These are phyloP conservation scores for Chiroxiphia lanceolata DNA, from an alignment of 2,797 vertebrate species.

Conservation along the genomic window DNA sequence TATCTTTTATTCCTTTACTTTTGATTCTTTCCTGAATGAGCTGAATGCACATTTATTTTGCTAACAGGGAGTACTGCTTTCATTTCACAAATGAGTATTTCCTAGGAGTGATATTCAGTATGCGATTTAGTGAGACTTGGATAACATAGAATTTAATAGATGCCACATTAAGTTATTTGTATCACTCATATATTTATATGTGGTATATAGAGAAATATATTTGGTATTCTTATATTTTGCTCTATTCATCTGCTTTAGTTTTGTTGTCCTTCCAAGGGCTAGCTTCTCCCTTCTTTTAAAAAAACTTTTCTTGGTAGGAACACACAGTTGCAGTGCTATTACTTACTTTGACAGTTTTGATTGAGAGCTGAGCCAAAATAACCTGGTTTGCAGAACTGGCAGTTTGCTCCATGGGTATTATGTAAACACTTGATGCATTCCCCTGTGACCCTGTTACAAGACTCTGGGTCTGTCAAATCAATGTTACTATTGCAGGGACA, in stretches of 20 bases:
- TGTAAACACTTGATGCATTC: conserved; percentile 84
- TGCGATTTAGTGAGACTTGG: neutral
- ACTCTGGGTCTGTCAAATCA: conserved; percentile 72
- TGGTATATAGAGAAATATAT: neutral
- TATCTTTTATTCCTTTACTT: neutral
- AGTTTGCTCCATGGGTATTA: conserved; percentile 81
- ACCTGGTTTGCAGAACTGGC: conserved; percentile 85
- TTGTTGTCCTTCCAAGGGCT: neutral
- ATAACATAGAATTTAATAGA: neutral
- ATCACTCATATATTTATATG: neutral
- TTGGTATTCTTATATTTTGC: neutral
- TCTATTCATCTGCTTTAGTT: neutral
- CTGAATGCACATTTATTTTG: neutral
- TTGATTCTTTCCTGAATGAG: neutral
- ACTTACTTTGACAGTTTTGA: conserved; percentile 84
- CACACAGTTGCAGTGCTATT: neutral
- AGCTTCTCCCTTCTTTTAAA: neutral
- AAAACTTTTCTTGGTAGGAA: neutral
- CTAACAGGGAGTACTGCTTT: neutral
- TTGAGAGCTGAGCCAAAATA: conserved; percentile 84
- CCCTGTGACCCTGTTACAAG: conserved; percentile 81
- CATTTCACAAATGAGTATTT: neutral
- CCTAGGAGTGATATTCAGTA: neutral
- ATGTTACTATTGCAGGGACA: conserved; percentile 88
- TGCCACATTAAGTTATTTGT: neutral